Conservation (phyloP, 2,888 invertebrate genomes). For the Idaea straminata region DNA sequence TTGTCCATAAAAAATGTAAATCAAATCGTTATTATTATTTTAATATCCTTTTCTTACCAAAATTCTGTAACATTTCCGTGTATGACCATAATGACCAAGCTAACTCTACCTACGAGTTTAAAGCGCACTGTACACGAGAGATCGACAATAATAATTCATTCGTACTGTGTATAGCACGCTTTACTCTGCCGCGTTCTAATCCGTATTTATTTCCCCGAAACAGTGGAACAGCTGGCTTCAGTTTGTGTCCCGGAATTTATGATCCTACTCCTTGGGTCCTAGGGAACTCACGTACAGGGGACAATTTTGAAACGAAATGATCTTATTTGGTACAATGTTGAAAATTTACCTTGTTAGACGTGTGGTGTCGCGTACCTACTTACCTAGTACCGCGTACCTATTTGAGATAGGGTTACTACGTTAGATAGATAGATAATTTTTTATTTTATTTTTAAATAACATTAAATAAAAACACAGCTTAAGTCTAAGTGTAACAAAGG, state of each 20-base stretch:
- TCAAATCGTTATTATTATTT: too few relatives aligned
- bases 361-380: not conserved
- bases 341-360: conserved; percentile 2
- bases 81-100: too few relatives aligned
- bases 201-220: conserved; percentile 75
- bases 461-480: too few relatives aligned
- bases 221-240: conserved; percentile 73
- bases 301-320: conserved; percentile 33
- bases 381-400: not conserved
- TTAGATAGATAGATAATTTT: too few relatives aligned
- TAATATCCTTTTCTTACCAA: too few relatives aligned
- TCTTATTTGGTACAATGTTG: conserved; percentile 18
- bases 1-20: too few relatives aligned
- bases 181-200: conserved; percentile 57
- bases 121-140: conserved; percentile 38
- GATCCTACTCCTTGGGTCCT: conserved; percentile 54
- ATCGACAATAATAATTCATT: conserved; percentile 70
- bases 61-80: too few relatives aligned
- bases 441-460: too few relatives aligned
- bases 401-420: not conserved
- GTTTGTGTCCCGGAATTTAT: conserved; percentile 71
- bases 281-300: conserved; percentile 48
- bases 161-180: conserved; percentile 50
- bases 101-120: not conserved
- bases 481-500: too few relatives aligned